Base-by-base conservation (phyloP, 2,888 invertebrate species). In the Tribolium freemani region DNA sequence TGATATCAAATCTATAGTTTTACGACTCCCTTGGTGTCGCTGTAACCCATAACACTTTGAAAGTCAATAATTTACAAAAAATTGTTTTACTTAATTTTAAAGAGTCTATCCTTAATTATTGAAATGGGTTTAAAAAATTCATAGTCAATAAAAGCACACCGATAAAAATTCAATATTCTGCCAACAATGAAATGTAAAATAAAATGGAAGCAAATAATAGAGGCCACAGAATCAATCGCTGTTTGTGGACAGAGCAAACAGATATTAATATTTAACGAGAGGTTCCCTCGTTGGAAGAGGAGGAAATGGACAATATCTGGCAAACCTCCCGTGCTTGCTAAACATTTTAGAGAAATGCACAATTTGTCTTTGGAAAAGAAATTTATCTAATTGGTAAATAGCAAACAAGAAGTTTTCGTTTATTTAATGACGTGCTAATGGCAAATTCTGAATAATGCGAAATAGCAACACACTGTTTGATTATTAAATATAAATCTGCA, bases 401-500 rank as follows among this genome's bases (percentile, higher is more conserved):
- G 73, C 75, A 61, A 63, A 38, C 44, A 48, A 70, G n/a, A n/a
- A n/a, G n/a, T n/a, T n/a, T n/a, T n/a, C 66, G 71, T 72, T 72
- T 72, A 68, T 67, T 68, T 61, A 61, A 72, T 56, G 69, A 71
- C 51, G 70, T 58, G 71, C 50, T 67, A 73, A 73, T 73, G 66
- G 66, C 50, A 50, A 66, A 73, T 58, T 73, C 66, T 3, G 38
- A 5, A 31, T 56, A 26, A 31, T 30, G 61, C 53, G 60, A 71
- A 61, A 71, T 68, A 75, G 71, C 76, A 79, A 81, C 82, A 81
- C 78, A 79, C 79, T 82, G 81, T 83, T 83, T 80, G 81, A 82
- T 80, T 81, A 82, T 82, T 79, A 81, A 83, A 82, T 82, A 83
- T 79, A 81, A 81, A 82, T 81, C 80, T 78, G 78, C 78, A 75